phyloP scores from a whole-genome alignment of 2,113 vertebrate species.

The Percina caprodes region DNA sequence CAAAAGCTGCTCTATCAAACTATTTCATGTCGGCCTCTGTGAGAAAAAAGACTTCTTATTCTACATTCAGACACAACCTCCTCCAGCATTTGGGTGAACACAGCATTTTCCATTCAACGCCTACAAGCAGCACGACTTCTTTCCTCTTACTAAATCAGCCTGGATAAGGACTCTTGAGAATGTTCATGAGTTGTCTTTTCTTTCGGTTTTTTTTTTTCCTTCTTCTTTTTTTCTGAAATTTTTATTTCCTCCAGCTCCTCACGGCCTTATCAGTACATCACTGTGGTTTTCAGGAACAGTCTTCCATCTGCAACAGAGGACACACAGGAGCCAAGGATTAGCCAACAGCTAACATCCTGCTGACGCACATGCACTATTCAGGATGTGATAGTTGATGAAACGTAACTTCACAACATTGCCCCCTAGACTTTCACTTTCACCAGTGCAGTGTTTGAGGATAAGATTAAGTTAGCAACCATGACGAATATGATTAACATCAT shows the following conservation, averaged over 20 bases:
- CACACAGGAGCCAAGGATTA: slow-evolving; percentile 75
- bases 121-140: slow-evolving; percentile 74
- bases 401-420: slow-evolving; percentile 62
- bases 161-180: slow-evolving; percentile 71
- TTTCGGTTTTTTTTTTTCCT: slow-evolving; percentile 62
- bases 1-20: slow-evolving; percentile 70
- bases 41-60: slow-evolving; percentile 76
- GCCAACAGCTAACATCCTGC: slow-evolving; percentile 63
- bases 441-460: slow-evolving; percentile 14
- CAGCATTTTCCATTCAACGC: slow-evolving; percentile 69
- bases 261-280: slow-evolving; percentile 94
- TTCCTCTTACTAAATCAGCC: slow-evolving; percentile 69
- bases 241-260: slow-evolving; percentile 75
- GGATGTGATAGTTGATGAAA: slow-evolving; percentile 64
- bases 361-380: slow-evolving; percentile 58
- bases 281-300: slow-evolving; percentile 99
- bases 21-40: slow-evolving; percentile 80
- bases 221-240: slow-evolving; percentile 39
- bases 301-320: slow-evolving; percentile 94
- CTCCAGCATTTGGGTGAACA: slow-evolving; percentile 77
- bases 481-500: slow-evolving; percentile 55
- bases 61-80: slow-evolving; percentile 89
- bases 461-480: slow-evolving; percentile 50
- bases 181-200: slow-evolving; percentile 73
- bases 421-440: slow-evolving; percentile 44